Conservation (phyloP, 2,797 vertebrate genomes). For the Schizopygopsis malacanthus region DNA sequence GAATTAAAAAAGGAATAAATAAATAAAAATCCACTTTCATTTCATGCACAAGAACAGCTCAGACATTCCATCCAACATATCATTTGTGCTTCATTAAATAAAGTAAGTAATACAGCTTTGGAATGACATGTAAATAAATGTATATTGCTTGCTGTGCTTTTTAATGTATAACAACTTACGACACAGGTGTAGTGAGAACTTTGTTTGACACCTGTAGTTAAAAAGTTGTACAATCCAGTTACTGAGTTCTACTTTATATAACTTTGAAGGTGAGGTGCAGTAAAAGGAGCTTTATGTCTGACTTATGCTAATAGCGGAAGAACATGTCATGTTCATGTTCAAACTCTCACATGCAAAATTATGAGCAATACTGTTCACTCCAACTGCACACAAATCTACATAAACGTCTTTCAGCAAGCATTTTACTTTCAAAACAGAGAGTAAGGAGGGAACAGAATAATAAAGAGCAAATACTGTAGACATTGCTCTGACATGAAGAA, state of each 20-base stretch:
- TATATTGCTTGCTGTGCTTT: too few relatives aligned
- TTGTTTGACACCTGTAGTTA: background rate
- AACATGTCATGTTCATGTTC: conserved; percentile 9
- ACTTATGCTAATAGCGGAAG: background rate
- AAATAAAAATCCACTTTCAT: background rate
- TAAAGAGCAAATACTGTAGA: conserved; percentile 27
- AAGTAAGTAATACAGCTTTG: background rate
- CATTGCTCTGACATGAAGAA: conserved; percentile 35
- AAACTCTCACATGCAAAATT: background rate
- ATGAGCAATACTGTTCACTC: background rate
- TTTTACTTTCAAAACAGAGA: conserved; percentile 32
- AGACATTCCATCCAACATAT: background rate
- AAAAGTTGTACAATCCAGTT: background rate
- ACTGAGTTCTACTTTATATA: background rate
- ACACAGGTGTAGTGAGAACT: background rate
- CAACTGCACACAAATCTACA: conserved; percentile 16
- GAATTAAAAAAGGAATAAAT: background rate
- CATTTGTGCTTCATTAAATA: background rate
- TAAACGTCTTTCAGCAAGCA: conserved; percentile 15
- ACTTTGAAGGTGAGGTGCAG: background rate
- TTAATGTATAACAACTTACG: background rate
- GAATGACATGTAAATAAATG: background rate
- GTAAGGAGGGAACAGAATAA: conserved; percentile 43
- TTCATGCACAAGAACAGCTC: background rate
- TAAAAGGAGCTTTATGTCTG: background rate